Conservation (phyloP, 2,888 invertebrate genomes). For the Mythimna loreyi region DNA sequence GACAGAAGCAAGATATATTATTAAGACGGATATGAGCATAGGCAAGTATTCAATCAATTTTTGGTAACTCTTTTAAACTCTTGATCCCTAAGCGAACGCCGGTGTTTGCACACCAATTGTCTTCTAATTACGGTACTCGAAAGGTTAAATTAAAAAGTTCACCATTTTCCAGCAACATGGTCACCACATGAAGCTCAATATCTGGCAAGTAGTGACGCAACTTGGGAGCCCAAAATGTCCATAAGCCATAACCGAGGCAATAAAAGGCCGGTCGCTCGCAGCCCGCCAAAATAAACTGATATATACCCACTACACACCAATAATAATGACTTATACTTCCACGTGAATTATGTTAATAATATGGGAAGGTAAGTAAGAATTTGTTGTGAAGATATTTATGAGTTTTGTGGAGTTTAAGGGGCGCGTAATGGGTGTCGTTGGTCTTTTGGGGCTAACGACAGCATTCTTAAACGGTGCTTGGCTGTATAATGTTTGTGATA, state of each 20-base stretch:
- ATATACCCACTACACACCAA: constrained; percentile 58
- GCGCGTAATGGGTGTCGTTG: constrained; percentile 44
- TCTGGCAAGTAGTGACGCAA: constrained; percentile 63
- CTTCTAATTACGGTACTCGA: no score
- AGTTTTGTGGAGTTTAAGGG: constrained; percentile 22
- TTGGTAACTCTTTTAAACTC: background rate
- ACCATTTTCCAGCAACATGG: constrained; percentile 10
- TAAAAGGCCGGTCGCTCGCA: constrained; percentile 67
- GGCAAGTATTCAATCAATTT: background rate
- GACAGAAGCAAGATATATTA: no score
- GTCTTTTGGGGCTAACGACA: constrained; percentile 30
- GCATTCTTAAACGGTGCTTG: constrained; percentile 17
- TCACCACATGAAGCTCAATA: constrained; percentile 52
- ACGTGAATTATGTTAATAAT: constrained; percentile 62
- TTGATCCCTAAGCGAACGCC: no score
- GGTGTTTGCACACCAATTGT: no score
- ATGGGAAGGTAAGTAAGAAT: constrained; percentile 55
- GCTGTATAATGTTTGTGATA: constrained; percentile 7
- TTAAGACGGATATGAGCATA: no score
- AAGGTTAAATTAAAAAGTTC: constrained; percentile 9
- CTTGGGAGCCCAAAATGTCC: constrained; percentile 68
- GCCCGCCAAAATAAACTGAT: constrained; percentile 63
- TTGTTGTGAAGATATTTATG: constrained; percentile 57
- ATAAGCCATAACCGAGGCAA: constrained; percentile 72
- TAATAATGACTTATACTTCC: constrained; percentile 63